Base-by-base conservation (phyloP, 2,113 vertebrate species). In the Neogobius melanostomus region DNA sequence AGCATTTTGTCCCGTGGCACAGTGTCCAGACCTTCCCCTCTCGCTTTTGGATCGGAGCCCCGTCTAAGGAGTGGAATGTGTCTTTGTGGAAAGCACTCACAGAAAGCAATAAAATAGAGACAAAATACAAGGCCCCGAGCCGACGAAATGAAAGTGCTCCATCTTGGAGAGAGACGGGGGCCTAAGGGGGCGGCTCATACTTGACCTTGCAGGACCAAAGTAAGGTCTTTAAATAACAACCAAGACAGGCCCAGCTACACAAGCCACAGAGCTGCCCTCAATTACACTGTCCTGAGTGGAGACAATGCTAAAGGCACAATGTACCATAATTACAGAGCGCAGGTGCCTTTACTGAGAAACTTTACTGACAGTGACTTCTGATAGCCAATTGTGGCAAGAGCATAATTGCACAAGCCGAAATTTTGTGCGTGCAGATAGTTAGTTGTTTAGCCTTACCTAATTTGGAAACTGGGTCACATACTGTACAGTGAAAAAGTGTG, bases 91-190 rank as follows among this genome's bases (percentile, higher is more conserved):
- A 87, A 80, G 77, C 66, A 72, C 80, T 84, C 65, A 74, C 78
- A 82, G 74, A 88, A 82, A 80, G 87, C 85, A 90, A 90, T 91
- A 91, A 90, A 89, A 87, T 72, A 76, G 77, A 75, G 79, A 84
- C 82, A 89, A 90, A 86, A 87, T 89, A 90, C 73, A 76, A 86
- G 81, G 84, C 85, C 85, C 83, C 77, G 59, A 86, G 87, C 88
- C 74, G 83, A 66, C 81, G 76, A 89, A 91, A 90, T 90, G 84
- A 92, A 91, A 89, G 86, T 74, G 79, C 82, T 92, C 83, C 76
- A 87, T 91, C 86, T 90, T 89, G 73, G 59, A 71, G 80, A 71
- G 79, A 73, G 85, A 82, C 47, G 59, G 76, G 75, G 80, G 76
- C 86, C 81, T 87, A 74, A 28, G 74, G 79, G 70, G 76, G 80